These are phyloP conservation scores for Rattus rattus DNA, from an alignment of 2,113 vertebrate genomes.

Conservation along the genomic window DNA sequence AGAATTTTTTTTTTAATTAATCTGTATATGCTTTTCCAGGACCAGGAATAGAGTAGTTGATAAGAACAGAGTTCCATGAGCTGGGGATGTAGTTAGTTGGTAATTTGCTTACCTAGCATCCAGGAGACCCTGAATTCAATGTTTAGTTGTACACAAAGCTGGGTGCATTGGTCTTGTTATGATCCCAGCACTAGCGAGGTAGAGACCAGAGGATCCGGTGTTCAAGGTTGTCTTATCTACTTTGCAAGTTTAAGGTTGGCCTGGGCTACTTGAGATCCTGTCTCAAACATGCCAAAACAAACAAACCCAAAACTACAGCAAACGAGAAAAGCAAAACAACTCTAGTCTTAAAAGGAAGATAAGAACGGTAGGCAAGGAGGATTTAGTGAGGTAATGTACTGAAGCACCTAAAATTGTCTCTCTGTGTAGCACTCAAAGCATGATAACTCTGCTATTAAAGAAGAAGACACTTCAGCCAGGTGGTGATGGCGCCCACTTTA, in stretches of 20 bases:
- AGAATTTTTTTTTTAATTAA: slow-evolving; percentile 32
- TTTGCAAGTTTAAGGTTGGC: too few species aligned
- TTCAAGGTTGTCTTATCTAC: background rate
- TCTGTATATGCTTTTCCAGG: background rate
- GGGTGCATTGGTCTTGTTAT: background rate
- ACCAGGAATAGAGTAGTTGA: slow-evolving; percentile 8
- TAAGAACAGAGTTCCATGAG: slow-evolving; percentile 4
- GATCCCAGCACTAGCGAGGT: background rate
- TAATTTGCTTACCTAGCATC: background rate
- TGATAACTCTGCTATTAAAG: background rate
- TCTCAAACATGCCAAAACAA: background rate
- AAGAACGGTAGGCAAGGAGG: background rate
- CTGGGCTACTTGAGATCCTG: background rate
- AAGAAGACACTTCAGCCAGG: background rate
- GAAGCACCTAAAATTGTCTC: background rate
- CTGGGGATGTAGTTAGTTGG: background rate
- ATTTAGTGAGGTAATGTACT: background rate
- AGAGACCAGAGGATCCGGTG: too few species aligned
- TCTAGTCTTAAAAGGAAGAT: background rate
- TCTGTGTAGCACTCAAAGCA: slow-evolving; percentile 1
- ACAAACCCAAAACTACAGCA: background rate
- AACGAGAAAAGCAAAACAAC: background rate
- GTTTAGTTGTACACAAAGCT: too few species aligned
- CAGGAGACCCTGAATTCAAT: background rate
- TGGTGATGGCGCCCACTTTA: too few species aligned